Evolutionary conservation across 2,797 vertebrate species (phyloP).

Genomic region (Psittacula echo): DNA sequence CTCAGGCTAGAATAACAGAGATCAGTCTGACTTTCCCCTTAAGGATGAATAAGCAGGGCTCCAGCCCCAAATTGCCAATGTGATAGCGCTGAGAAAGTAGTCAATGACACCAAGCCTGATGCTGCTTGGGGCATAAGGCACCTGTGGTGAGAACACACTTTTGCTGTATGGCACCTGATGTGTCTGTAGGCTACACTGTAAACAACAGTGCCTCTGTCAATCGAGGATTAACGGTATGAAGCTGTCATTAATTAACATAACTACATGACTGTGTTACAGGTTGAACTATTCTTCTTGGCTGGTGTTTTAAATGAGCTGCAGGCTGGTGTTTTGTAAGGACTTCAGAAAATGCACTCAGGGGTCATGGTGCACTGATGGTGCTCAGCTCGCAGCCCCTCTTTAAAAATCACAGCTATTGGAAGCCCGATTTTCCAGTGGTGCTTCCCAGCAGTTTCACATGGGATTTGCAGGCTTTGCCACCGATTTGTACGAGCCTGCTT

Average conservation of each 20-base stretch:
- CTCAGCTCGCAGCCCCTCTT: neutral
- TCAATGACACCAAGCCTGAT: neutral
- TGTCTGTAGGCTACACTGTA: neutral
- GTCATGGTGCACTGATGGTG: neutral
- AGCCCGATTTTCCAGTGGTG: neutral
- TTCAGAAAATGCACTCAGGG: neutral
- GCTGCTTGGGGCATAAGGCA: neutral
- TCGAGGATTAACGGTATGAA: neutral
- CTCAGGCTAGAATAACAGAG: slow-evolving; percentile 31
- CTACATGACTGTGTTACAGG: neutral
- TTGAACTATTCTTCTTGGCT: neutral
- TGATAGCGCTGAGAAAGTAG: neutral
- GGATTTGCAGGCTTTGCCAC: neutral
- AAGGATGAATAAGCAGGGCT: slow-evolving; percentile 34
- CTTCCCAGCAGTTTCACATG: neutral
- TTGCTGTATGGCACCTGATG: neutral
- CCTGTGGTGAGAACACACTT: neutral
- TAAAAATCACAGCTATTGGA: neutral
- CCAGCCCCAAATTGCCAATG: neutral
- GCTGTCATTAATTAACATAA: neutral
- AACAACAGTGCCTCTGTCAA: neutral
- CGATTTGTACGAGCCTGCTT: neutral
- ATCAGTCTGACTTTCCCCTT: slow-evolving; percentile 35
- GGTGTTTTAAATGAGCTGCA: neutral
- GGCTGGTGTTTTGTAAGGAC: neutral